These are phyloP conservation scores for Columba janthina DNA, from an alignment of 2,113 vertebrate genomes.

Conservation along the genomic window DNA sequence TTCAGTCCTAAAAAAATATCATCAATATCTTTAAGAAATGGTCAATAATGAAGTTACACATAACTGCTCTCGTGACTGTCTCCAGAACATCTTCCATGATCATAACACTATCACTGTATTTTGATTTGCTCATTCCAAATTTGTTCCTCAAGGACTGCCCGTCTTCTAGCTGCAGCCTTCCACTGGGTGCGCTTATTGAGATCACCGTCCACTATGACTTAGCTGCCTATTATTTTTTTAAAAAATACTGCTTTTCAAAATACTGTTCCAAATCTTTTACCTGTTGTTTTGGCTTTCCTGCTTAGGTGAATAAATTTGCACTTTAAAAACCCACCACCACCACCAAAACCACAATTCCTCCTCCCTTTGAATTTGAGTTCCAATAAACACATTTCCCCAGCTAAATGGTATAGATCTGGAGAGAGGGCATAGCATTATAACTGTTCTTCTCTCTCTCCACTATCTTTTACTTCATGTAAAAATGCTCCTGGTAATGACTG, in stretches of 20 bases:
- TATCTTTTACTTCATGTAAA: neutral
- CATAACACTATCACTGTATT: neutral
- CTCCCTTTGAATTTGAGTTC: accelerated
- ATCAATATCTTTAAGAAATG: neutral
- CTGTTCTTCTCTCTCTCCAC: neutral
- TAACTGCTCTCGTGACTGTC: neutral
- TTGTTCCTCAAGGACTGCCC: neutral
- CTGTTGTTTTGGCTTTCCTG: neutral
- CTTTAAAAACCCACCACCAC: neutral
- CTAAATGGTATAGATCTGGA: neutral
- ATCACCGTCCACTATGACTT: neutral
- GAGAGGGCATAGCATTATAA: neutral
- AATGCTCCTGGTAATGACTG: neutral
- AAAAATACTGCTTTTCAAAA: neutral
- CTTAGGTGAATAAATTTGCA: neutral
- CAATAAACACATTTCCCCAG: neutral
- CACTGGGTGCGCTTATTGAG: neutral
- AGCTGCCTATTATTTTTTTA: neutral
- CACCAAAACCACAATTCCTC: accelerated
- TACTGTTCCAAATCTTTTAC: neutral
- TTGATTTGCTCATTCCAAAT: neutral
- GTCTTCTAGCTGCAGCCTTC: neutral
- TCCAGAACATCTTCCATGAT: neutral
- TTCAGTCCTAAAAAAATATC: neutral
- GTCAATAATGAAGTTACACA: neutral